These are phyloP conservation scores for Drosophila leontia DNA, from an alignment of 1,140 invertebrate species.

Conservation along the genomic window DNA sequence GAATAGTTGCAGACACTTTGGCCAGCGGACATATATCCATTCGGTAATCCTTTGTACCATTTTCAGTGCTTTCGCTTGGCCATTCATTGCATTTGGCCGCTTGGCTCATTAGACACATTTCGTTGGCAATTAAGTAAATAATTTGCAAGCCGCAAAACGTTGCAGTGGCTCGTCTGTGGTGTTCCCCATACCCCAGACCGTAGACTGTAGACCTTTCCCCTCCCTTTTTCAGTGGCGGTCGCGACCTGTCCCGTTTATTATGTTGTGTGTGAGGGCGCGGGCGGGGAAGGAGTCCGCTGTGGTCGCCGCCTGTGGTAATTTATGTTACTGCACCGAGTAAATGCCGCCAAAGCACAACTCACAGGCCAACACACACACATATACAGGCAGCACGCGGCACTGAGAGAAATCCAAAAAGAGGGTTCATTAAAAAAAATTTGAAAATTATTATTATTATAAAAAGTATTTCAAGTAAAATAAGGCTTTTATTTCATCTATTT, in stretches of 20 bases:
- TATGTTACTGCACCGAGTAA: conserved; percentile 82
- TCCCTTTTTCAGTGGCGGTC: conserved; percentile 9
- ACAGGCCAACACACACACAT: conserved; percentile 30
- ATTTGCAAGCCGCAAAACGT: conserved; percentile 81
- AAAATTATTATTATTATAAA: too few species aligned
- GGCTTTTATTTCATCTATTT: too few species aligned
- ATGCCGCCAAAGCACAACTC: conserved; percentile 77
- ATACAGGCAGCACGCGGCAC: conserved; percentile 14
- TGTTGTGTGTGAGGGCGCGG: conserved; percentile 35
- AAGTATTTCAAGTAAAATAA: too few species aligned
- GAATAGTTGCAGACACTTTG: not conserved
- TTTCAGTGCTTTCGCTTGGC: conserved; percentile 35
- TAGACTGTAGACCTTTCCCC: not conserved
- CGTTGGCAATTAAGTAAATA: conserved; percentile 83
- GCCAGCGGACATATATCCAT: not conserved
- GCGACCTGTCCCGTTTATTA: conserved; percentile 67
- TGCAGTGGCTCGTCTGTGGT: conserved; percentile 66
- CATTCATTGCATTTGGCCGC: conserved; percentile 73
- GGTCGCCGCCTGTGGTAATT: conserved; percentile 77
- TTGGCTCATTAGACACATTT: conserved; percentile 83
- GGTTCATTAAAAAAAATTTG: too few species aligned
- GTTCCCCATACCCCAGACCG: not conserved
- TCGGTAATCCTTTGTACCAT: conserved; percentile 40
- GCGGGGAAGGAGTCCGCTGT: conserved; percentile 36
- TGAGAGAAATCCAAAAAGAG: not conserved